Evolutionary conservation across 2,888 invertebrate species (phyloP), one percentile per base, ranked within the genome.

Genomic region (Hetaerina titia): DNA sequence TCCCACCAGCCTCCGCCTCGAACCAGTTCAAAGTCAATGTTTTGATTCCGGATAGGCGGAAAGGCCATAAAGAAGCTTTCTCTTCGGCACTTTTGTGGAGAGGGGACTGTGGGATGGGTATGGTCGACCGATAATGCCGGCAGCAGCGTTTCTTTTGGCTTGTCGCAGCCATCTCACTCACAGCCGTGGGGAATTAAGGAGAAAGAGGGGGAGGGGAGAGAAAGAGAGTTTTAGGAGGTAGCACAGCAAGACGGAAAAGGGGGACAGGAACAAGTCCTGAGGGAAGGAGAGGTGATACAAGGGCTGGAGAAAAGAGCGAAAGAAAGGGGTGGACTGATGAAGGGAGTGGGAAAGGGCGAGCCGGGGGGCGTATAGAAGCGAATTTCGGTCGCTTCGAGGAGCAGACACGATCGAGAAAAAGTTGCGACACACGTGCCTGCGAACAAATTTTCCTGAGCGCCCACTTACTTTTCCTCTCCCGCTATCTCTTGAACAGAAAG

Each of bases 21-120:
- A 89, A 89, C 89, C 89, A 58, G 89, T 88, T 88, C 88, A 88
- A 88, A 88, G 57, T 89, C 57, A 89, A 89, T 89, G 89, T 89
- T 89, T 89, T 89, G 89, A 89, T 58, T 89, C 89, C 89, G 89
- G 57, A 89, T 19, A 81, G 58, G 57, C 89, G 89, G 58, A 58
- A 89, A 58, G 89, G n/a, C 58, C 58, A 89, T 58, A 58, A 57
- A 89, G 89, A 57, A 89, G 58, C 89, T 89, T 89, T 89, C 89
- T 89, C 89, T 58, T 89, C 22, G 69, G 31, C 17, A 45, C 56
- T 31, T 88, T 56, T 19, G 88, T 15, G 57, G 89, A 4, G 22
- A 5, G 13, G 60, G 45, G 45, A 45, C 45, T 45, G 45, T 45
- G n/a, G 69, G 69, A n/a, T n/a, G 69, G 22, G 25, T 25, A 31